Evolutionary conservation across 2,888 invertebrate genomes (phyloP), one percentile per base, ranked within the genome.

Genomic region (Mesorhabditis belari): DNA sequence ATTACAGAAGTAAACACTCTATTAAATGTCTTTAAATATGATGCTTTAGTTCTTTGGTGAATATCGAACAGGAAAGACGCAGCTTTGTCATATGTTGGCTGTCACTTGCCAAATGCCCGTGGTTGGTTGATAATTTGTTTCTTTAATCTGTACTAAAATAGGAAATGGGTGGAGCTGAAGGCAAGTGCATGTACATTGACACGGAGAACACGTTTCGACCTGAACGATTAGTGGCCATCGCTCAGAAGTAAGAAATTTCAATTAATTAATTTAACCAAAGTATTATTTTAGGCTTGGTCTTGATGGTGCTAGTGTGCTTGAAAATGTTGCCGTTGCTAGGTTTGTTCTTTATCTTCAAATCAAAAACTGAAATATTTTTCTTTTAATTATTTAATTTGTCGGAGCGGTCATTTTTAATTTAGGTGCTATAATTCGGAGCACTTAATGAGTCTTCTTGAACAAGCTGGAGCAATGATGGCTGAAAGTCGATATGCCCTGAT

Each of bases 201-300:
- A 95, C 98, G 0, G 98, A 99, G 81, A 93, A 93, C 24, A 95
- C 94, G 0, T 98, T 98, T 81, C 86, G 98, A 5, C 96, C 98
- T 0, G 96, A 98, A 85, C 85, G 98, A 53, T 82, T 98, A 60
- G 84, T 95, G 24, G 91, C 94, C 0, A 89, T 91, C 3, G 94
- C 96, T 12, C 72, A 79, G 59, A 68, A 74, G 77, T 76, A 50
- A 17, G 35, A 35, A 35, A 6, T 12, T 35, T 21, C 12, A 12
- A 52, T 12, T 9, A 9, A 12, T 55, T 55, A 27, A 5, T 28
- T 29, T 58, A 35, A 5, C 5, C n/a, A 9, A 52, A 19, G 5
- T 57, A 19, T 3, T 44, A 17, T 21, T 75, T 23, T 67, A 84
- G 85, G 66, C 96, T 89, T 81, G 90, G 91, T 62, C 87, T 98